Evolutionary conservation across 2,797 vertebrate species (phyloP), one percentile per base, ranked within the genome.

Genomic region (Pempheris klunzingeri): DNA sequence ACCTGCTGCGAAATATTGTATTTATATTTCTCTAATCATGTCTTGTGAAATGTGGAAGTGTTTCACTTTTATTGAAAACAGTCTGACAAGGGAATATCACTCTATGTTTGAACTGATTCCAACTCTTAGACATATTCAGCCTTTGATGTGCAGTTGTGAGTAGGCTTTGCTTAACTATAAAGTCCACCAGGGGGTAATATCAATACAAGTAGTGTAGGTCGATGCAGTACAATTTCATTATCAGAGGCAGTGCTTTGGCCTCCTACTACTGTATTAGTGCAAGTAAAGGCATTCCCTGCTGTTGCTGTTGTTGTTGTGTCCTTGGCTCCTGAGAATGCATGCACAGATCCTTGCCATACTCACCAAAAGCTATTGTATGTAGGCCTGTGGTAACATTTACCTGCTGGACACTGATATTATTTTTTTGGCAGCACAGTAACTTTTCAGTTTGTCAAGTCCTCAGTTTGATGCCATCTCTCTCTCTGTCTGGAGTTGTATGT

Each of bases 401-500:
- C 32, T 58, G 55, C 32, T 32, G 43, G 22, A 59, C 34, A 47
- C 32, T 62, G 26, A 53, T 13, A 32, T 54, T 49, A 41, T 20
- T 34, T 54, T 7, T 67, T 59, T 69, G 67, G 34, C 69, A 50
- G 49, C 61, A 62, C 50, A 46, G 12, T 24, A 32, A 24, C 8
- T 53, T 17, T 46, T n/a, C n/a, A n/a, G 15, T 24, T 49, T 28
- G 22, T 52, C 15, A 57, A 68, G 20, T 28, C 50, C 49, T 53
- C 17, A 69, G 4, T 63, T 28, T 57, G 43, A 71, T 47, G 53
- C 43, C 43, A 68, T n/a, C 22, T 44, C 47, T 28, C 41, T 50
- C 50, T 50, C 50, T 77, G 47, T 71, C 44, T 66, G 32, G 18
- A 50, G 20, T 38, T 74, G 20, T 13, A 28, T 61, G 32, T 67